These are phyloP conservation scores for Drosophila koepferae DNA, from an alignment of 2,888 invertebrate species.

Conservation along the genomic window DNA sequence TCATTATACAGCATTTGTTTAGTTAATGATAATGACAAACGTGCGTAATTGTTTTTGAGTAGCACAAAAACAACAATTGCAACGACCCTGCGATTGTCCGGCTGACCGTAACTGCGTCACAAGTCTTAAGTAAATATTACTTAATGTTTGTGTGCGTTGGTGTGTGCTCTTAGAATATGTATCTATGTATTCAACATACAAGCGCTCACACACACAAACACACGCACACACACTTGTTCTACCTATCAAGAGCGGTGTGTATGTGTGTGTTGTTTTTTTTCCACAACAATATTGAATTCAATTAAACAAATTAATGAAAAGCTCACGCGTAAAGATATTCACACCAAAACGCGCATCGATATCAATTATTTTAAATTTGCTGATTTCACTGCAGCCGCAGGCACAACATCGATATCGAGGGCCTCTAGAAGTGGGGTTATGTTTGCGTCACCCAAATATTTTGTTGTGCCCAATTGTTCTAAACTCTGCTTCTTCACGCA, in stretches of 20 bases:
- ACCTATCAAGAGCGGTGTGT: slow-evolving; percentile 17
- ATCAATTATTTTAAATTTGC: slow-evolving; percentile 76
- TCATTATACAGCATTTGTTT: slow-evolving; percentile 62
- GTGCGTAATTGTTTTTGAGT: slow-evolving; percentile 46
- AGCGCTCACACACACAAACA: slow-evolving; percentile 14
- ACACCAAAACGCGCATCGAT: slow-evolving; percentile 45
- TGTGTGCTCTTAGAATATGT: slow-evolving; percentile 75
- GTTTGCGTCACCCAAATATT: slow-evolving; percentile 79
- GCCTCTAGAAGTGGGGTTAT: slow-evolving; percentile 69
- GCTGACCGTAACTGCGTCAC: slow-evolving; percentile 25
- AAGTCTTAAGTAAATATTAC: slow-evolving; percentile 70
- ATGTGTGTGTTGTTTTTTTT: slow-evolving; percentile 44
- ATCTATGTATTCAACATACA: slow-evolving; percentile 57
- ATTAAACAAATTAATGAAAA: slow-evolving; percentile 67
- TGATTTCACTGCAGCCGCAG: slow-evolving; percentile 45
- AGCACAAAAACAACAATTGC: slow-evolving; percentile 26
- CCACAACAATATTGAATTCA: slow-evolving; percentile 64
- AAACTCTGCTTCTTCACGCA: slow-evolving; percentile 8
- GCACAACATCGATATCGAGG: slow-evolving; percentile 41
- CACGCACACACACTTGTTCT: slow-evolving; percentile 22
- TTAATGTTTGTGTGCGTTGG: slow-evolving; percentile 68
- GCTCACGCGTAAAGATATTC: slow-evolving; percentile 50
- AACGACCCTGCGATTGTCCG: slow-evolving; percentile 44
- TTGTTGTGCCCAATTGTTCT: slow-evolving; percentile 57
- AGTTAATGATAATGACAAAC: slow-evolving; percentile 52